These are phyloP conservation scores for Dicycla oo DNA, from an alignment of 2,888 invertebrate species.

Conservation along the genomic window DNA sequence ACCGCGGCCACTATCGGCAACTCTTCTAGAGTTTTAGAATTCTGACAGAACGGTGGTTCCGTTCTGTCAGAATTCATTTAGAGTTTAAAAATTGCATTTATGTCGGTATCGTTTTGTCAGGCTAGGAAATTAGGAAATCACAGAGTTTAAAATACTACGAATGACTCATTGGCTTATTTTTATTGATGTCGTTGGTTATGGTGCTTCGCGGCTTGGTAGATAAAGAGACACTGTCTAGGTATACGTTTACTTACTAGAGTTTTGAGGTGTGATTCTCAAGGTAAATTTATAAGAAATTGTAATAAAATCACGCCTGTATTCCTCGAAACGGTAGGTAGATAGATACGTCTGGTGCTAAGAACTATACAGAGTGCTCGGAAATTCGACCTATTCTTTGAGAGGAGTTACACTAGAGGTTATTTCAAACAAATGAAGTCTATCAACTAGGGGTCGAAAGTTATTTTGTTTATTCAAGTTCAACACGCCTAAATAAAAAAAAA, in stretches of 20 bases:
- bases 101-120: constrained; percentile 9
- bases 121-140: constrained; percentile 20
- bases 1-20: not conserved
- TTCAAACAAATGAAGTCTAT: too few species aligned
- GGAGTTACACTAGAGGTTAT: too few species aligned
- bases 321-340: not conserved
- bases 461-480: too few species aligned
- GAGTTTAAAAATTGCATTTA: not conserved
- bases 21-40: not conserved
- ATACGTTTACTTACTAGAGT: not conserved
- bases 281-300: not conserved
- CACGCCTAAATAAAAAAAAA: too few species aligned
- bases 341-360: too few species aligned
- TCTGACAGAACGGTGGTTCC: too few species aligned
- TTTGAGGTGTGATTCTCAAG: not conserved
- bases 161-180: constrained; percentile 25
- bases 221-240: constrained; percentile 11
- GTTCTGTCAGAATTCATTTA: not conserved
- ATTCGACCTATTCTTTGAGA: too few species aligned
- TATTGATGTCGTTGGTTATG: not conserved
- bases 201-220: not conserved
- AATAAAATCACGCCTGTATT: not conserved
- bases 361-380: too few species aligned
- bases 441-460: too few species aligned
- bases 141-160: constrained; percentile 13